Percentiles rank a stretch among this genome's conserved stretches.
These are phyloP conservation scores for Euthynnus affinis DNA, from an alignment of 2,797 vertebrate genomes.

Conservation along the genomic window DNA sequence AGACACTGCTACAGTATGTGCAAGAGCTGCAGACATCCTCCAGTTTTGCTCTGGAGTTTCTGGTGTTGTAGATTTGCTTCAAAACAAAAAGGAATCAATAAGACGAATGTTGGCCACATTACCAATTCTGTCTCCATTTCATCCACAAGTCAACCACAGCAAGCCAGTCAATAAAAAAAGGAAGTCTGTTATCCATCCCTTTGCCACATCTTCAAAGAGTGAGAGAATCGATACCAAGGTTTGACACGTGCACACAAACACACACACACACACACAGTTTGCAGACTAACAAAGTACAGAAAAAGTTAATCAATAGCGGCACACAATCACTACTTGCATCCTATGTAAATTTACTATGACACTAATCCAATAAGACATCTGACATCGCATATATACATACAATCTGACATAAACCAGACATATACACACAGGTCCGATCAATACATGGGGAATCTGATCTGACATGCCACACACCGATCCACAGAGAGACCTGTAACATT, in stretches of 20 bases:
- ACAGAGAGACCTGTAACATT: constrained; percentile 46
- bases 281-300: constrained; percentile 3
- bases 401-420: constrained; percentile 41
- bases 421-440: constrained; percentile 49
- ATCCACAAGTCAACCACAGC: constrained; percentile 76
- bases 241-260: constrained; percentile 50
- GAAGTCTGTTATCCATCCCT: constrained; percentile 72
- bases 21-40: constrained; percentile 46
- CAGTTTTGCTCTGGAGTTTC: constrained; percentile 44
- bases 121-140: constrained; percentile 76
- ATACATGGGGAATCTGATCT: constrained; percentile 67
- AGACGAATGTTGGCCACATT: constrained; percentile 67
- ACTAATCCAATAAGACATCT: constrained; percentile 66
- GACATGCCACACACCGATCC: constrained; percentile 55
- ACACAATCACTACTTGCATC: constrained; percentile 53
- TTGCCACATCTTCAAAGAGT: constrained; percentile 74
- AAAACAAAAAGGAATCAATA: constrained; percentile 71
- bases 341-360: constrained; percentile 56
- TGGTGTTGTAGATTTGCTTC: constrained; percentile 58
- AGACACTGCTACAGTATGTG: constrained; percentile 28
- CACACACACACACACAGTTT: constrained; percentile 1
- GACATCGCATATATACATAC: constrained; percentile 45
- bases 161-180: constrained; percentile 73
- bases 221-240: constrained; percentile 70
- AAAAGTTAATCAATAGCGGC: constrained; percentile 56